phyloP scores from a whole-genome alignment of 2,797 vertebrate genomes.

The Tinamus major region DNA sequence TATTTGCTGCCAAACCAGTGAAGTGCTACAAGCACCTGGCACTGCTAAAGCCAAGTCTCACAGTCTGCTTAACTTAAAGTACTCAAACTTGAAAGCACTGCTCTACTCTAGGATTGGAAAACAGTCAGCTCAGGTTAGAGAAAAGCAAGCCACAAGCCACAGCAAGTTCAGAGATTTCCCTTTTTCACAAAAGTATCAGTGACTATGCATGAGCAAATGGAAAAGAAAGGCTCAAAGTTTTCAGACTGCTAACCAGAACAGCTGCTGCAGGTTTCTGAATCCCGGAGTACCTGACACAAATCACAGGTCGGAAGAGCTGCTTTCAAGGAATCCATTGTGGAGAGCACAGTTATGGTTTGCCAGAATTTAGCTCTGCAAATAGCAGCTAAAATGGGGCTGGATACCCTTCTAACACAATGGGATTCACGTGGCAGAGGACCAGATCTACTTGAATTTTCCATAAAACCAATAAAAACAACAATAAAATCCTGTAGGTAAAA shows the following conservation, averaged over 20 bases:
- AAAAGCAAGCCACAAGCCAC: neutral
- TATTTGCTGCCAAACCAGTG: neutral
- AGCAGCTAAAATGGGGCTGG: neutral
- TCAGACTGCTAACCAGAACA: neutral
- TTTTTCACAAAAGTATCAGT: neutral
- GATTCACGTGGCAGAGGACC: neutral
- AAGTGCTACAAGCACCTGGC: rapidly evolving
- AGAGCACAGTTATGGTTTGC: neutral
- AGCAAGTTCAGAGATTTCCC: neutral
- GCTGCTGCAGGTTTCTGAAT: neutral
- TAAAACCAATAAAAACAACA: neutral
- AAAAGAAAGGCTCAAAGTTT: neutral
- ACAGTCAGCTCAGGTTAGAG: neutral
- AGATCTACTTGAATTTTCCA: too few species aligned
- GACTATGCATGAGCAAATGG: neutral
- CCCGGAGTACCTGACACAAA: neutral
- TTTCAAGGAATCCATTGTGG: neutral
- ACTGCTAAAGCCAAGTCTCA: neutral
- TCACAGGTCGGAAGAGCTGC: neutral
- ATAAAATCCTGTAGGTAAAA: neutral
- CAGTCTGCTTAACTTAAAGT: neutral
- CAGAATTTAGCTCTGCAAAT: neutral
- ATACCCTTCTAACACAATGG: neutral
- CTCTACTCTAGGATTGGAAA: neutral
- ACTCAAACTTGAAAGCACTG: neutral